These are phyloP conservation scores for Hymenochirus boettgeri DNA, from an alignment of 2,113 vertebrate species.

Conservation along the genomic window DNA sequence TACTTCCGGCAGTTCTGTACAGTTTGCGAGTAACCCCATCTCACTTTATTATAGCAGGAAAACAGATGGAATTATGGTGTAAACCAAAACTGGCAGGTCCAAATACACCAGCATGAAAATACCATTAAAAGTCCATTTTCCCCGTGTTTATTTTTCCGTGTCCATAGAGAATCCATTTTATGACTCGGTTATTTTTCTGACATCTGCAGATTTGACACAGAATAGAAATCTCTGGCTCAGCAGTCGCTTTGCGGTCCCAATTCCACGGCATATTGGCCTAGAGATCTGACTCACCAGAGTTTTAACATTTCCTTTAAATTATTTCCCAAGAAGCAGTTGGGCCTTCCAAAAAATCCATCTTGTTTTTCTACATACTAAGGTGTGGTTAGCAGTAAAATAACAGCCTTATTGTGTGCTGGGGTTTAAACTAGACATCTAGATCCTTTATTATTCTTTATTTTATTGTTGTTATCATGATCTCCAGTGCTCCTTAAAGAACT, in stretches of 20 bases:
- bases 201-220: constrained; percentile 32
- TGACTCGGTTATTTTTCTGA: constrained; percentile 32
- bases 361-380: not conserved
- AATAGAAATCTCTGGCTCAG: constrained; percentile 1
- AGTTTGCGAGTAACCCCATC: too few relatives aligned
- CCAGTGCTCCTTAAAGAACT: too few relatives aligned
- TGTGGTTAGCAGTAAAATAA: too few relatives aligned
- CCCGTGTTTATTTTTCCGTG: not conserved
- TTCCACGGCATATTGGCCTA: not conserved
- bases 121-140: not conserved
- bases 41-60: too few relatives aligned
- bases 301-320: not conserved
- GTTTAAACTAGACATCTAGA: too few relatives aligned
- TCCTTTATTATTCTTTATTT: too few relatives aligned
- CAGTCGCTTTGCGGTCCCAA: not conserved
- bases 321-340: not conserved
- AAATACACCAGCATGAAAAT: too few relatives aligned
- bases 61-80: too few relatives aligned
- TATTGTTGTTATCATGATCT: too few relatives aligned
- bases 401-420: too few relatives aligned
- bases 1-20: too few relatives aligned
- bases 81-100: not conserved
- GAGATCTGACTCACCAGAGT: constrained; percentile 22
- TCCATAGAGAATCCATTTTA: constrained; percentile 17
- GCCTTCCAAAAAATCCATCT: not conserved